Conservation (phyloP, 1,140 invertebrate species). For the Camponotus floridanus region DNA sequence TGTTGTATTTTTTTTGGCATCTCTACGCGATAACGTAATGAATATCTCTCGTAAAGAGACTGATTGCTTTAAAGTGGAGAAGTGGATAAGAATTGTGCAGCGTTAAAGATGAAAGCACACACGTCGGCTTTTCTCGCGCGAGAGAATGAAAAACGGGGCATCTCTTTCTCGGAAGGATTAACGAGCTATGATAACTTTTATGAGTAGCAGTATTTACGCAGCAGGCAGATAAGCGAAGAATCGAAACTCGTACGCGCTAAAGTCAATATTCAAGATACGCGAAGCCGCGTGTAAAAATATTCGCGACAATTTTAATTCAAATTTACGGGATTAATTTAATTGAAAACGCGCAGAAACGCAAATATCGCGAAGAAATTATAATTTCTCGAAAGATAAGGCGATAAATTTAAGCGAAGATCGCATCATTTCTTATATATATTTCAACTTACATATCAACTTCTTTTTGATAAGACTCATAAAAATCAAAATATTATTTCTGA, state of each 20-base stretch:
- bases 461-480: slow-evolving; percentile 38
- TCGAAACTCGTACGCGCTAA: slow-evolving; percentile 29
- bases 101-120: background rate
- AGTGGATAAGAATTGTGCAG: slow-evolving; percentile 8
- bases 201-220: slow-evolving; percentile 49
- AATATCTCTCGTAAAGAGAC: background rate
- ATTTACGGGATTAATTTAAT: slow-evolving; percentile 37
- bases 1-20: background rate
- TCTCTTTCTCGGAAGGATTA: slow-evolving; percentile 48
- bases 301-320: slow-evolving; percentile 16
- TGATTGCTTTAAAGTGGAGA: background rate
- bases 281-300: slow-evolving; percentile 2
- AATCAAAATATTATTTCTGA: background rate
- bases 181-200: slow-evolving; percentile 53
- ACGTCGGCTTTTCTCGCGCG: slow-evolving; percentile 3
- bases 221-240: slow-evolving; percentile 37
- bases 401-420: slow-evolving; percentile 26
- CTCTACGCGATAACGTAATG: background rate
- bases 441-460: slow-evolving; percentile 3
- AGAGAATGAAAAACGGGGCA: slow-evolving; percentile 8
- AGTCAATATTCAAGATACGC: slow-evolving; percentile 12
- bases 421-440: background rate
- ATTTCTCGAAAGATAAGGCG: background rate
- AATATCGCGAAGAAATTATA: slow-evolving; percentile 18
- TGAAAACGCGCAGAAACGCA: background rate